These are phyloP conservation scores for Trididemnum nubilum DNA, from an alignment of 23 tunicate species.

Conservation along the genomic window DNA sequence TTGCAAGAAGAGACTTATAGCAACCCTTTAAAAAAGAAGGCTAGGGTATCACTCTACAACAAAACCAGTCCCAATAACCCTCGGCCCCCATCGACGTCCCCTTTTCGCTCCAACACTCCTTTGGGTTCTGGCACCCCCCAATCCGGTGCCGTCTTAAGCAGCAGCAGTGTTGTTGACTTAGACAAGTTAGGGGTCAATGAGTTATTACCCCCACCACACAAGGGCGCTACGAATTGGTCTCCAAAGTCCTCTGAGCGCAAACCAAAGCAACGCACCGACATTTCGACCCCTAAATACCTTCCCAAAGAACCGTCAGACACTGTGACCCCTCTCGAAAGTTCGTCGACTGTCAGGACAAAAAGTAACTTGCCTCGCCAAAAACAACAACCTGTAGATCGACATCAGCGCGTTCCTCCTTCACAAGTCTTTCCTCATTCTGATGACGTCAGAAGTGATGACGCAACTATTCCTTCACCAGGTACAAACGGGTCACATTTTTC, in stretches of 20 bases:
- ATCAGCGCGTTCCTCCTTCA: neutral
- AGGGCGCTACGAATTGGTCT: neutral
- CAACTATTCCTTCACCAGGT: neutral
- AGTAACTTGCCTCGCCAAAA: neutral
- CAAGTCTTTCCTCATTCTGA: neutral
- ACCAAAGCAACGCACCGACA: neutral
- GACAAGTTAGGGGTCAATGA: neutral
- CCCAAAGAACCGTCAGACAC: neutral
- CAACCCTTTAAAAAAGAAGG: constrained; percentile 66
- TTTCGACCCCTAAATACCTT: neutral
- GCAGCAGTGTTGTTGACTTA: constrained; percentile 36
- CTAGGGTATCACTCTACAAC: constrained; percentile 56
- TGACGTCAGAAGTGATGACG: neutral
- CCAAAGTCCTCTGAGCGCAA: neutral
- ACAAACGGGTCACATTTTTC: too few relatives aligned
- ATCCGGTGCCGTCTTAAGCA: constrained; percentile 12
- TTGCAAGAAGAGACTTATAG: constrained; percentile 45
- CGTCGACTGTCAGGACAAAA: too few relatives aligned
- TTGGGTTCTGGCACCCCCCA: neutral
- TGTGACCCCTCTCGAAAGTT: too few relatives aligned
- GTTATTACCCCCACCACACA: neutral
- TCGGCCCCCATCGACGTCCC: constrained; percentile 52
- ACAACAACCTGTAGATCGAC: neutral
- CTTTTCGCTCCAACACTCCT: constrained; percentile 21
- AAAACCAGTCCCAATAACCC: constrained; percentile 42